Conservation (phyloP, 2,113 vertebrate species). For the Helogale parvula region DNA sequence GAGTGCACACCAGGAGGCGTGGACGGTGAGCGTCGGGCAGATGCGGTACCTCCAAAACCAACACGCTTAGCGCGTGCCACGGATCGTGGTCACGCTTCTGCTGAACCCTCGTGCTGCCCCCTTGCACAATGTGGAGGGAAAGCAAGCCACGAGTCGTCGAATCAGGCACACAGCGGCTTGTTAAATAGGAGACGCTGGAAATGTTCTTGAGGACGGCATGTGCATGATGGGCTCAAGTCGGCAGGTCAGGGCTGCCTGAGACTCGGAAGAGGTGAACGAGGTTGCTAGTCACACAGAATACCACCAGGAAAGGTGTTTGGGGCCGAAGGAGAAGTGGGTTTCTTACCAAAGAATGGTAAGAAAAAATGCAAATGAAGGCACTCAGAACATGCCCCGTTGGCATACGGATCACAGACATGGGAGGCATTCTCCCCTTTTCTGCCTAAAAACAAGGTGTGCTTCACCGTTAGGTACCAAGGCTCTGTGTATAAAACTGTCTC, state of each 20-base stretch:
- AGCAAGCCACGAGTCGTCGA: not conserved
- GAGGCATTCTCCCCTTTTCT: too few relatives aligned
- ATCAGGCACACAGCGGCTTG: fast-evolving
- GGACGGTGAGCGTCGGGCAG: fast-evolving
- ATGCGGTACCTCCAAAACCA: fast-evolving
- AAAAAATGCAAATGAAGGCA: not conserved
- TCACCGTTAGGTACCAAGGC: fast-evolving
- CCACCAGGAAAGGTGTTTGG: not conserved
- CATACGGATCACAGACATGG: not conserved
- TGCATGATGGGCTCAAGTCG: fast-evolving
- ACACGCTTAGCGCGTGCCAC: fast-evolving
- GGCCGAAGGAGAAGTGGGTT: not conserved
- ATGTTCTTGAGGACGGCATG: too few relatives aligned
- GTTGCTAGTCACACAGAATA: not conserved
- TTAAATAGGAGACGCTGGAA: not conserved
- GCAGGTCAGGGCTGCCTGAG: too few relatives aligned
- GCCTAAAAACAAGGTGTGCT: fast-evolving
- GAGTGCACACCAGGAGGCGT: fast-evolving
- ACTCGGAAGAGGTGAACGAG: not conserved
- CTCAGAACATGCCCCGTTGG: not conserved
- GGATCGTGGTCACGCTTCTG: fast-evolving
- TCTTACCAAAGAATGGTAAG: not conserved
- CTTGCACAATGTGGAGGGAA: fast-evolving
- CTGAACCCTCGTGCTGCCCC: fast-evolving
- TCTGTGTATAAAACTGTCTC: not conserved